A percentile compares a stretch with the other conserved stretches of the same genome.
phyloP scores from a whole-genome alignment of 2,113 vertebrate species.

The Catharus fuscescens region DNA sequence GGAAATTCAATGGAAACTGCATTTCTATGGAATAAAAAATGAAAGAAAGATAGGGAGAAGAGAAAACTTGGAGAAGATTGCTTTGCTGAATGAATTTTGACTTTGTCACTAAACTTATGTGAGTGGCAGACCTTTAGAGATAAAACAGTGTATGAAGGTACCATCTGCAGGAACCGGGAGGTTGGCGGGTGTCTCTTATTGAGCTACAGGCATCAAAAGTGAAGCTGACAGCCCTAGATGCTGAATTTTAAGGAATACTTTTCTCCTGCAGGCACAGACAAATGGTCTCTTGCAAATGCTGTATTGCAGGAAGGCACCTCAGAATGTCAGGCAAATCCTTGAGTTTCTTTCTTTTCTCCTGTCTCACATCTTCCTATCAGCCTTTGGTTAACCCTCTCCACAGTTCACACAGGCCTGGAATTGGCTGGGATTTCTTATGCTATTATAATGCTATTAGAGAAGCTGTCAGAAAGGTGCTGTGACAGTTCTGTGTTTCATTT shows the following conservation, averaged over 20 bases:
- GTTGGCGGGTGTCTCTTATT: slow-evolving; percentile 19
- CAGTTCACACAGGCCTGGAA: not conserved
- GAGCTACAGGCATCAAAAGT: slow-evolving; percentile 46
- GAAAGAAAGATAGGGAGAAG: slow-evolving; percentile 23
- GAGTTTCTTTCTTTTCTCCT: not conserved
- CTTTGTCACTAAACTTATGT: slow-evolving; percentile 60
- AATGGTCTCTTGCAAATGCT: slow-evolving; percentile 19
- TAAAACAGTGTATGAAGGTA: slow-evolving; percentile 53
- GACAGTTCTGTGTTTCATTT: not conserved
- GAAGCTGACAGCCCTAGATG: slow-evolving; percentile 22
- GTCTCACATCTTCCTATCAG: not conserved
- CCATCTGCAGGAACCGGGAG: slow-evolving; percentile 40
- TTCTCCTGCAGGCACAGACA: slow-evolving; percentile 6
- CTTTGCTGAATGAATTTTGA: slow-evolving; percentile 57
- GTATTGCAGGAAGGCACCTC: not conserved
- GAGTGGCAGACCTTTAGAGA: slow-evolving; percentile 53
- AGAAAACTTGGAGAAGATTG: slow-evolving; percentile 42
- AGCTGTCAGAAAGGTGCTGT: not conserved
- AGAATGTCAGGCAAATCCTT: not conserved
- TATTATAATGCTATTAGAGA: not conserved
- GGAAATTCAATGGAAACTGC: not conserved
- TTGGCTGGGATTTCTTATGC: not conserved
- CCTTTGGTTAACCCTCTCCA: not conserved
- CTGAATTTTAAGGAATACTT: slow-evolving; percentile 45
- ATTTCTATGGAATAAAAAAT: slow-evolving; percentile 24